A percentile compares a stretch with the other conserved stretches of the same genome.
Evolutionary conservation across 2,888 invertebrate genomes (phyloP).

Genomic region (Gerris lacustris): DNA sequence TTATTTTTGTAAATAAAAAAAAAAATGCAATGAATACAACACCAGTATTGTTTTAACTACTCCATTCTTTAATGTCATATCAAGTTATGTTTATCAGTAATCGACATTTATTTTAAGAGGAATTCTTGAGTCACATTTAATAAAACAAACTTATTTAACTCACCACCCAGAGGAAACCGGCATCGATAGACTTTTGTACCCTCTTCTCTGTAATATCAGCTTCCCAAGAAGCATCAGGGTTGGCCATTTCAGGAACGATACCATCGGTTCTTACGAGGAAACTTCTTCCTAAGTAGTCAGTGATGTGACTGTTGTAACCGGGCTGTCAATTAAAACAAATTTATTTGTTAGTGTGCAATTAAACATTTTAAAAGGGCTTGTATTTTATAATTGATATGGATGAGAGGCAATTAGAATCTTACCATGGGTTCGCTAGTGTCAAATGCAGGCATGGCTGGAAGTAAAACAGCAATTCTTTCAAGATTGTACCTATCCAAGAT

Average conservation of each 20-base stretch:
- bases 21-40: too few species aligned
- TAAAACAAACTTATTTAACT: neutral
- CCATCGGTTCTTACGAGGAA: conserved; percentile 43
- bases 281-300: conserved; percentile 45
- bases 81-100: too few species aligned
- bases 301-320: conserved; percentile 48
- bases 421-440: neutral
- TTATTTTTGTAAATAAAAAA: too few species aligned
- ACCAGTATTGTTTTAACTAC: too few species aligned
- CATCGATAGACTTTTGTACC: conserved; percentile 28
- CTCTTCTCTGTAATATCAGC: conserved; percentile 25
- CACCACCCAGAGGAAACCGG: conserved; percentile 28
- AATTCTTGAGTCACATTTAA: too few species aligned
- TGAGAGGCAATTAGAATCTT: neutral
- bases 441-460: neutral
- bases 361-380: too few species aligned
- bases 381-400: too few species aligned
- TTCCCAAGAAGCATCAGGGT: conserved; percentile 3
- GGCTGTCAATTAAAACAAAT: conserved; percentile 21
- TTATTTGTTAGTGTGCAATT: neutral
- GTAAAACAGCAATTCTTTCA: conserved; percentile 37
- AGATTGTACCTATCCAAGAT: conserved; percentile 49
- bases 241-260: conserved; percentile 38
- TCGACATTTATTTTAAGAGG: too few species aligned
- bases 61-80: too few species aligned